Percentiles rank a stretch among this genome's conserved stretches.
These are phyloP conservation scores for Frieseomelitta varia DNA, from an alignment of 1,140 invertebrate species.

Conservation along the genomic window DNA sequence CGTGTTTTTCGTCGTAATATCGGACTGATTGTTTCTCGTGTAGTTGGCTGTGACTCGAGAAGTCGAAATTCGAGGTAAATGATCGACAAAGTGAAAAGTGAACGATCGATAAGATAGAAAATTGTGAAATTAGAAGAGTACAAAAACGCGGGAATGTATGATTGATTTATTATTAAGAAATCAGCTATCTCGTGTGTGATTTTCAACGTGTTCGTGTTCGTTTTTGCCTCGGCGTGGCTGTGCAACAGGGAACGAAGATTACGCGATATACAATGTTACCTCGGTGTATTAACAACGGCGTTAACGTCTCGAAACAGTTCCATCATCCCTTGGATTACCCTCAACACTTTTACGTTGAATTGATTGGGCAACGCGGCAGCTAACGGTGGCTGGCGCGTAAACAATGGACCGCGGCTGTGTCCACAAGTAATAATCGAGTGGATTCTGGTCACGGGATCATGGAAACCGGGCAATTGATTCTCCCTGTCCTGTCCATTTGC, in stretches of 20 bases:
- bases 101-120: neutral
- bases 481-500: constrained; percentile 7
- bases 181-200: no score
- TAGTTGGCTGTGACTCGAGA: no score
- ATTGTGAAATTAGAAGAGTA: neutral
- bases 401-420: constrained; percentile 8
- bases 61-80: neutral
- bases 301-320: constrained; percentile 4
- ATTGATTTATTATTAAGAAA: neutral
- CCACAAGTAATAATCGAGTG: constrained; percentile 33
- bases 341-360: constrained; percentile 3
- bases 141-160: neutral
- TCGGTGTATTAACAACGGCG: neutral
- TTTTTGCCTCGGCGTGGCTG: no score
- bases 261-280: neutral
- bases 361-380: neutral
- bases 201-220: no score
- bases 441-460: neutral
- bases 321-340: neutral
- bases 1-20: no score
- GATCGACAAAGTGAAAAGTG: no score
- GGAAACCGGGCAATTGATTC: constrained; percentile 23
- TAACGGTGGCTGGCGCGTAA: neutral
- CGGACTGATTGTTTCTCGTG: no score
- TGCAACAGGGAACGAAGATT: neutral